Conservation (phyloP, 1,140 invertebrate species). For the Wiebesia pumilae region DNA sequence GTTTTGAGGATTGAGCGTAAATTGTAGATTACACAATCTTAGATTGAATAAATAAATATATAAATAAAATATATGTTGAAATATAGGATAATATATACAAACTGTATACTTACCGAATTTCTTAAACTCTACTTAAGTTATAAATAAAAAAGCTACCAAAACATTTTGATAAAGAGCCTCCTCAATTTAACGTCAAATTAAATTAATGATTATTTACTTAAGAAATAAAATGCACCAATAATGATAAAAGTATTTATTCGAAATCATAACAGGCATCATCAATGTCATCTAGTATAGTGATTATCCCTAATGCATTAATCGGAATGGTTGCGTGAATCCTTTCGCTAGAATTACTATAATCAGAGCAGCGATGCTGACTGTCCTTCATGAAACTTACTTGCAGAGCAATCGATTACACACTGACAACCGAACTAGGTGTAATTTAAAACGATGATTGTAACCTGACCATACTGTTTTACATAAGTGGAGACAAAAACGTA, state of each 20-base stretch:
- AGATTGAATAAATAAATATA: too few relatives aligned
- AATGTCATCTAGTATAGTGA: neutral
- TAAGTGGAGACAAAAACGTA: neutral
- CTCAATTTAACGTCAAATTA: neutral
- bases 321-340: neutral
- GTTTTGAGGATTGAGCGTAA: too few relatives aligned
- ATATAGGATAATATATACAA: too few relatives aligned
- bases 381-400: slow-evolving; percentile 14
- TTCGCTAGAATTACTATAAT: neutral
- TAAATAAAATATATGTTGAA: too few relatives aligned
- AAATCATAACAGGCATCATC: neutral
- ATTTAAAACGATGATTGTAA: neutral
- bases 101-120: too few relatives aligned
- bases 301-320: neutral
- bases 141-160: too few relatives aligned
- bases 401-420: slow-evolving; percentile 24
- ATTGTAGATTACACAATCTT: too few relatives aligned
- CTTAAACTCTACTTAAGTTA: too few relatives aligned
- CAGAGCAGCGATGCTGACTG: neutral
- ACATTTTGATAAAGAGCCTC: neutral
- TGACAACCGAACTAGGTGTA: slow-evolving; percentile 13
- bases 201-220: neutral
- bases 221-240: neutral
- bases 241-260: neutral
- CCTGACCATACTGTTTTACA: neutral